Evolutionary conservation across 35 echinoderm and acorn worm species (phyloP).

Genomic region (Eucidaris tribuloides): DNA sequence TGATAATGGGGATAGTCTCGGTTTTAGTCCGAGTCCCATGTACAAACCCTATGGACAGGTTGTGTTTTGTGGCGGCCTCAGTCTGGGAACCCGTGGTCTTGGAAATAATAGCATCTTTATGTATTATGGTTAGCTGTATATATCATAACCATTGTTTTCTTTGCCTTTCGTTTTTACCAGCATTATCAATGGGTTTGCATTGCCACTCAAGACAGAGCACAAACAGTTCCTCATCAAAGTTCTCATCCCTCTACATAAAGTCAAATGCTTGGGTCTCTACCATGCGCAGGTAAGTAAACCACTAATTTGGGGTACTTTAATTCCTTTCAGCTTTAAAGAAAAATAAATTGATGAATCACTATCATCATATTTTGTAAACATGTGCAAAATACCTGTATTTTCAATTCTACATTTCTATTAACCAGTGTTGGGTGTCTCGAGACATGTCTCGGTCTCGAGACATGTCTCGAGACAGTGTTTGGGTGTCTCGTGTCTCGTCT

Average conservation of each 20-base stretch:
- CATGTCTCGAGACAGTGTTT: too few species aligned
- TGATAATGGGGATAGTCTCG: too few species aligned
- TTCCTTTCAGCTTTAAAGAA: not conserved
- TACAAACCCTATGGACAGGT: too few species aligned
- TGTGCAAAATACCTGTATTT: not conserved
- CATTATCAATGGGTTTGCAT: conserved; percentile 99
- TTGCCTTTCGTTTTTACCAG: conserved; percentile 56
- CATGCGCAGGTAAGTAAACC: conserved; percentile 88
- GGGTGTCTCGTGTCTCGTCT: too few species aligned
- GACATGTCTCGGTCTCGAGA: too few species aligned
- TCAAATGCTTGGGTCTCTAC: conserved; percentile 93
- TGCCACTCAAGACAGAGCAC: conserved; percentile 94
- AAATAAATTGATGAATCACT: not conserved
- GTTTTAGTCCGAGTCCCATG: too few species aligned
- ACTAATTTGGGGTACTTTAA: not conserved
- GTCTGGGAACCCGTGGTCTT: too few species aligned
- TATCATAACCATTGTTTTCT: not conserved
- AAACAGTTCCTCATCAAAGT: conserved; percentile 99
- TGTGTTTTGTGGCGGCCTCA: too few species aligned
- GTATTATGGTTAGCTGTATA: not conserved
- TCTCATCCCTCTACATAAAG: conserved; percentile 98
- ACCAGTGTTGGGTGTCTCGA: too few species aligned
- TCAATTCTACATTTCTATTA: not conserved
- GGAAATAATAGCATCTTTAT: too few species aligned
- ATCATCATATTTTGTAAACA: not conserved